Base-by-base conservation (phyloP, 2,888 invertebrate species). In the Diadegma fenestrale region DNA sequence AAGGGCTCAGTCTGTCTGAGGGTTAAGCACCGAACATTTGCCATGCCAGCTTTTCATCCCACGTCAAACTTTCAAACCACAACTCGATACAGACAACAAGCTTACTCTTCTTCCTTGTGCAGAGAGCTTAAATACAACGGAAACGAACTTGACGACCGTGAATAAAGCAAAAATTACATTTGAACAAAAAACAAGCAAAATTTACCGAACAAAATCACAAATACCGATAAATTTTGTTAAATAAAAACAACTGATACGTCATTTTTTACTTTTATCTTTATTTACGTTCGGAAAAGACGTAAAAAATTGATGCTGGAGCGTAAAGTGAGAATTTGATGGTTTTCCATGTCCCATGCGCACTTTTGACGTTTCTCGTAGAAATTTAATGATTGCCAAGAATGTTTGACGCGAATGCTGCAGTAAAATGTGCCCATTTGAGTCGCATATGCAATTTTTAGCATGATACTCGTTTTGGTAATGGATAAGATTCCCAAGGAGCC, bases 11-110 rank as follows among this genome's bases (percentile, higher is more conserved):
- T 41, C 68, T 41, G 68, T 77, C 69, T 75, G 66, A 73, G 58
- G 73, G 68, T 61, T 71, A 26, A 69, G 75, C 48, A 76, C 45
- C 45, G 58, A 26, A 58, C 58, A 58, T 77, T 68, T 68, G 19
- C 68, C 17, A 26, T 51, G 66, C 77, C 45, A 73, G 51, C 71
- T 63, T 77, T 71, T n/a, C 45, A 26, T 45, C 73, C 66, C 43
- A 37, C 68, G 61, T 79, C 82, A 68, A 82, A 79, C 19, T 63
- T 37, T 41, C 77, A 41, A 66, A 66, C 30, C 51, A 77, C 77
- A 64, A 48, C 17, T 77, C 64, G 61, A 81, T 58, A 76, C 48
- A 54, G 63, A 71, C 63, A 69, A 43, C 58, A 43, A 51, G n/a
- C 51, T 51, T 54, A 30, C 43, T 82, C 37, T 30, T 58, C 8